Base-by-base conservation (phyloP, 2,797 vertebrate species). In the Bradypus variegatus region DNA sequence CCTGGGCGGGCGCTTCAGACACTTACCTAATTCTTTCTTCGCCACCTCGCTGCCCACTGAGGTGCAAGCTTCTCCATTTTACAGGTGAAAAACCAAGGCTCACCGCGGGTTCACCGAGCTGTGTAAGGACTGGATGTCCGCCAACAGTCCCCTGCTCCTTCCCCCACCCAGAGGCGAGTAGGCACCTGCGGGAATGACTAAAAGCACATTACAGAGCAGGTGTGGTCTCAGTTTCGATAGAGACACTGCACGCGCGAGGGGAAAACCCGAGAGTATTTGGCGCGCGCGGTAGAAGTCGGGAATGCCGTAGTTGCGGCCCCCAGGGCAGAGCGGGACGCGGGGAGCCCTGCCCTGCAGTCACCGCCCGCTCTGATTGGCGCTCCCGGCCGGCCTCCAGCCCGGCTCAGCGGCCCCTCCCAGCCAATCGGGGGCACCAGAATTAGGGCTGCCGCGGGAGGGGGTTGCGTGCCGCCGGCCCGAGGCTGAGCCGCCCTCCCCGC, bases 401-500 rank as follows among this genome's bases (percentile, higher is more conserved):
- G 82, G 91, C 94, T 95, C 94, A 92, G 87, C 83, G 96, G 95
- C 96, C 94, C 64, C 79, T 81, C 25, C 9, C 92, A 95, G 94
- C 94, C 92, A 94, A 96, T 95, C 94, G 93, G 64, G 94, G 93
- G 86, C 10, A 1, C 85, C 91, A 93, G 96, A 95, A 96, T 96
- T 94, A 86, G 90, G 94, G 90, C 91, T 88, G 94, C 65, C 29
- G 11, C 45, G 31, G 48, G 41, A 16, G 69, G 60, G 62, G 5
- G 84, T 31, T 21, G 41, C 36, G 78, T 36, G 90, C 41, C n/a
- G 72, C 60, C 0, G 25, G 62, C 73, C 29, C 7, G 21, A 48
- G 60, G 81, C 93, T 41, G 38, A 86, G 86, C 85, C 4, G 33
- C 90, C 60, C 91, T 92, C 88, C 86, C 89, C 16, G 75, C 86